These are phyloP conservation scores for Macroglossus sobrinus DNA, from an alignment of 2,113 vertebrate species.

Conservation along the genomic window DNA sequence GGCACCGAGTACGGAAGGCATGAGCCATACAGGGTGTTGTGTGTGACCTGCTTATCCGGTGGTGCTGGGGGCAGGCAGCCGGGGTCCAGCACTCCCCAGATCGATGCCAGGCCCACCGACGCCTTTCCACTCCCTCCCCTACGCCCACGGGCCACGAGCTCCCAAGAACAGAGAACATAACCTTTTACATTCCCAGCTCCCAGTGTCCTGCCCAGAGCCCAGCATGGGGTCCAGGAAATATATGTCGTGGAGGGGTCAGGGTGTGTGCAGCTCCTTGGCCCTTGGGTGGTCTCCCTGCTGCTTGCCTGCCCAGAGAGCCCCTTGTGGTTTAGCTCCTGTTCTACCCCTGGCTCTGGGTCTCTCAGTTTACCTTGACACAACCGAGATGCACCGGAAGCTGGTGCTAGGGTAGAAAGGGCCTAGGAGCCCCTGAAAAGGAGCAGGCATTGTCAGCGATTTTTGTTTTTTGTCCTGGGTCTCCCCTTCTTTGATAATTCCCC, in stretches of 20 bases:
- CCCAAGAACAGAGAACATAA: not conserved
- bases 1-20: not conserved
- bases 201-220: not conserved
- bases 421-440: not conserved
- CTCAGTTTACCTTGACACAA: not conserved
- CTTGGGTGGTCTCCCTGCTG: not conserved
- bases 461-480: not conserved
- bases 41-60: not conserved
- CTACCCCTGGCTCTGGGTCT: not conserved
- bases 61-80: not conserved
- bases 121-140: not conserved
- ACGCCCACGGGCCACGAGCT: not conserved
- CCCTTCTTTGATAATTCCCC: not conserved
- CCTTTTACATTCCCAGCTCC: not conserved
- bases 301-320: not conserved
- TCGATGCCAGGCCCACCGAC: not conserved
- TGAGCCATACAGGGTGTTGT: fast-evolving
- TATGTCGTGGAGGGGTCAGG: not conserved
- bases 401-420: not conserved
- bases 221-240: not conserved
- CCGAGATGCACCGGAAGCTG: not conserved
- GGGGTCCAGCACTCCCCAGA: not conserved
- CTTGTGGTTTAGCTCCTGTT: no score
- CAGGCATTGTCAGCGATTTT: not conserved
- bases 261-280: no score